A percentile compares a stretch with the other conserved stretches of the same genome.
Evolutionary conservation across 2,113 vertebrate genomes (phyloP).

Genomic region (Silurus asotus): DNA sequence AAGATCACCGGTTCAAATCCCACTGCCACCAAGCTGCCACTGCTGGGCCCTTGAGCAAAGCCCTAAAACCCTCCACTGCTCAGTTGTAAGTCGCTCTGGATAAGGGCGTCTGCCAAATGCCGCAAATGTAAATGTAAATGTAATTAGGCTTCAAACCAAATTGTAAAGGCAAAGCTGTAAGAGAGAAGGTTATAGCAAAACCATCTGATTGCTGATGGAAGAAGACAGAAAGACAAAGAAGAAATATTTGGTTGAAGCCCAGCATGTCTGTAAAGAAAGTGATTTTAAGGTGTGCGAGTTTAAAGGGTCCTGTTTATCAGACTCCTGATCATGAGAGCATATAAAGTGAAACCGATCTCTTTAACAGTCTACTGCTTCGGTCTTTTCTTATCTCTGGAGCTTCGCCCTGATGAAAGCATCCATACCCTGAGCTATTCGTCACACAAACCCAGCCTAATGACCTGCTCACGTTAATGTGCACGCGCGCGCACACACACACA

Average conservation of each 20-base stretch:
- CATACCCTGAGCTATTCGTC: slow-evolving; percentile 8
- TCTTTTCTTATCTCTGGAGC: slow-evolving; percentile 31
- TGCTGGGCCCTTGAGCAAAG: too few relatives aligned
- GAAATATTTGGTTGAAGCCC: slow-evolving; percentile 7
- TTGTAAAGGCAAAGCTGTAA: too few relatives aligned
- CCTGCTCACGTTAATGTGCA: background rate
- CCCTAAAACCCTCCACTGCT: too few relatives aligned
- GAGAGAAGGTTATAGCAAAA: too few relatives aligned
- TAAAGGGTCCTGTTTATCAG: slow-evolving; percentile 34
- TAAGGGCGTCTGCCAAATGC: too few relatives aligned
- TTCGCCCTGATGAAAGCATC: slow-evolving; percentile 35
- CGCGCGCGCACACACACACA: background rate
- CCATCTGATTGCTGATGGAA: background rate
- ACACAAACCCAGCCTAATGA: slow-evolving; percentile 30
- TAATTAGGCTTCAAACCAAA: too few relatives aligned
- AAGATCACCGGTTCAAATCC: too few relatives aligned
- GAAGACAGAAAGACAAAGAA: background rate
- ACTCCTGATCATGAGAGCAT: slow-evolving; percentile 30
- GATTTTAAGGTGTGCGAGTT: slow-evolving; percentile 11
- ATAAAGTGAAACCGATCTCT: slow-evolving; percentile 38
- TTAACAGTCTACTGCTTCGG: slow-evolving; percentile 26
- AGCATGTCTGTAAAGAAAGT: slow-evolving; percentile 11
- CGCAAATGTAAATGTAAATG: too few relatives aligned
- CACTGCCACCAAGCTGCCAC: too few relatives aligned
- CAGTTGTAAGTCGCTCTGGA: too few relatives aligned